Evolutionary conservation across 1,140 invertebrate genomes (phyloP).

Genomic region (Trichonephila inaurata): DNA sequence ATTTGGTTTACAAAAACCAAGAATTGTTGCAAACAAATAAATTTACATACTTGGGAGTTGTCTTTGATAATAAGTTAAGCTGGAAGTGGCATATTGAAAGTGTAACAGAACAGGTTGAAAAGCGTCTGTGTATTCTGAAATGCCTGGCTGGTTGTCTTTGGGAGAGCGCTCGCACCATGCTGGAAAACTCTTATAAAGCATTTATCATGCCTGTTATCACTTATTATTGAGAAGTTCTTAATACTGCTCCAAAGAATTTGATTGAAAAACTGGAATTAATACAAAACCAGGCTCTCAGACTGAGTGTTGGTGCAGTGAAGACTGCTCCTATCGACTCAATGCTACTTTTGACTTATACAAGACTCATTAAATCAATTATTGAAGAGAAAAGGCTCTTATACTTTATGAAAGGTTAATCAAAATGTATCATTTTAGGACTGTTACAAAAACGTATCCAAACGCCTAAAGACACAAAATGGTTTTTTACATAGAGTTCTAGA

Average conservation of each 20-base stretch:
- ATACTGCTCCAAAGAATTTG: background rate
- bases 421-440: background rate
- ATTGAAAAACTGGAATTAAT: background rate
- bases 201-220: conserved; percentile 14
- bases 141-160: background rate
- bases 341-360: background rate
- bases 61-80: conserved; percentile 15
- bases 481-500: too few species aligned
- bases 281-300: background rate
- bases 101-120: background rate
- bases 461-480: too few species aligned
- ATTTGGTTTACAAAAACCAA: background rate
- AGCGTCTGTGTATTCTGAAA: conserved; percentile 11
- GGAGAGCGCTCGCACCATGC: too few species aligned
- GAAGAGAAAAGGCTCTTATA: background rate
- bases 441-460: too few species aligned
- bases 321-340: conserved; percentile 25
- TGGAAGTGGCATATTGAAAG: conserved; percentile 22
- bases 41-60: conserved; percentile 2
- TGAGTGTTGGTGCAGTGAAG: conserved; percentile 41
- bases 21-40: background rate
- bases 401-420: background rate
- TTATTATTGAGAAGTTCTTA: conserved; percentile 26
- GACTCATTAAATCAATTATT: background rate
- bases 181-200: conserved; percentile 20